phyloP scores from a whole-genome alignment of 2,113 vertebrate species.

The Notiomystis cincta region DNA sequence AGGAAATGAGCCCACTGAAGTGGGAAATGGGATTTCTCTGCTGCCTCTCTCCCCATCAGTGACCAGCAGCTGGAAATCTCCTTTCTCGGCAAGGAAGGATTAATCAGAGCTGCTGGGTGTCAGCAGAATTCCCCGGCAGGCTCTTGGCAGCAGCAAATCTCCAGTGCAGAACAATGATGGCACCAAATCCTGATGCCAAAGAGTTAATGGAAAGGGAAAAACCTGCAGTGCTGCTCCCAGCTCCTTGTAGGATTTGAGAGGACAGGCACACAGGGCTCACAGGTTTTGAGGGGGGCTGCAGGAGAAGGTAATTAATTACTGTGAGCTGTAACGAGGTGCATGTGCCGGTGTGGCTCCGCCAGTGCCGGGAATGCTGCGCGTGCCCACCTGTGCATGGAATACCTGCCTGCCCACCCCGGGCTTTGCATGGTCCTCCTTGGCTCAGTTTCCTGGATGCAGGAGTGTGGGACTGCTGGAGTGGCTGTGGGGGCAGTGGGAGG shows the following conservation, averaged over 20 bases:
- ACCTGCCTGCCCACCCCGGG: not conserved
- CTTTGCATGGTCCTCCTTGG: slow-evolving; percentile 61
- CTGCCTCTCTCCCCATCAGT: not conserved
- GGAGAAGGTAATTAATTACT: not conserved
- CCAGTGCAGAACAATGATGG: accelerated
- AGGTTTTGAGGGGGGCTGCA: not conserved
- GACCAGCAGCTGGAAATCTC: not conserved
- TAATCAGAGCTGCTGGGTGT: not conserved
- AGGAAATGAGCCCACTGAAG: not conserved
- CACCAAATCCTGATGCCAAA: not conserved
- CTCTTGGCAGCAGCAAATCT: not conserved
- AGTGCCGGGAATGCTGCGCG: not conserved
- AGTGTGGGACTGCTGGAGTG: not conserved
- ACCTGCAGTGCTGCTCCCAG: not conserved
- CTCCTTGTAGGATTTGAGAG: not conserved
- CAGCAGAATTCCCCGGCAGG: not conserved
- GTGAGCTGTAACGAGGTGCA: not conserved
- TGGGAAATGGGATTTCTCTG: slow-evolving; percentile 16
- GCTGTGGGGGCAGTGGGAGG: not conserved
- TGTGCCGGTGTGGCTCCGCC: not conserved
- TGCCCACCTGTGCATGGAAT: not conserved
- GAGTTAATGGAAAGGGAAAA: not conserved
- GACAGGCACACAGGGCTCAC: not conserved
- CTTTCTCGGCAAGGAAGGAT: not conserved
- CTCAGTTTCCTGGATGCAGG: not conserved